phyloP scores from a whole-genome alignment of 30 jellyfish, hydroid and myxozoan species.

The Turritopsis rubra region DNA sequence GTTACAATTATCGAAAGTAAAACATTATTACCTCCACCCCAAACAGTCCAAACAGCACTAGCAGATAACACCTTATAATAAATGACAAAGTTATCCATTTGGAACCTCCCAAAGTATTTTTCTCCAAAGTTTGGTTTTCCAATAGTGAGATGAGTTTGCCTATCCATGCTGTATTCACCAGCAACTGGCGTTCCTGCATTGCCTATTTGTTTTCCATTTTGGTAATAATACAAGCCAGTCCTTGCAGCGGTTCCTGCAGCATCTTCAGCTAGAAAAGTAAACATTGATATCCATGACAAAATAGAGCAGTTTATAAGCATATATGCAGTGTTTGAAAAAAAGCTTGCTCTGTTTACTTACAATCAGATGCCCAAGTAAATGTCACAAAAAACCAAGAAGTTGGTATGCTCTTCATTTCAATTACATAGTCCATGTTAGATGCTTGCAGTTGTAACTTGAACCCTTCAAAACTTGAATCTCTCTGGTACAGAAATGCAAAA shows the following conservation, averaged over 20 bases:
- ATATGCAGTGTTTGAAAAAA: not conserved
- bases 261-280: not conserved
- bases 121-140: constrained; percentile 91
- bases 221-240: constrained; percentile 61
- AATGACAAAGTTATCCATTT: constrained; percentile 60
- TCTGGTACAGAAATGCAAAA: constrained; percentile 78
- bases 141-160: constrained; percentile 58
- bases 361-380: constrained; percentile 58
- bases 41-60: constrained; percentile 19
- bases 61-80: constrained; percentile 48
- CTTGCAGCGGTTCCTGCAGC: constrained; percentile 4
- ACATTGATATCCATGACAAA: not conserved
- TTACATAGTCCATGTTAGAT: constrained; percentile 55
- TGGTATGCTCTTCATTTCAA: constrained; percentile 53
- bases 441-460: constrained; percentile 85
- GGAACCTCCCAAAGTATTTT: constrained; percentile 62
- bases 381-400: constrained; percentile 68
- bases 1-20: no score
- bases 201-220: constrained; percentile 45
- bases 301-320: not conserved
- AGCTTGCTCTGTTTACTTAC: not conserved
- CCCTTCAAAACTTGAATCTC: constrained; percentile 71
- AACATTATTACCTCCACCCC: constrained; percentile 25
- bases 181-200: constrained; percentile 49
- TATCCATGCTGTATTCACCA: constrained; percentile 41